Evolutionary conservation across 2,888 invertebrate species (phyloP), one percentile per base, ranked within the genome.

Genomic region (Lasioglossum malachurum): DNA sequence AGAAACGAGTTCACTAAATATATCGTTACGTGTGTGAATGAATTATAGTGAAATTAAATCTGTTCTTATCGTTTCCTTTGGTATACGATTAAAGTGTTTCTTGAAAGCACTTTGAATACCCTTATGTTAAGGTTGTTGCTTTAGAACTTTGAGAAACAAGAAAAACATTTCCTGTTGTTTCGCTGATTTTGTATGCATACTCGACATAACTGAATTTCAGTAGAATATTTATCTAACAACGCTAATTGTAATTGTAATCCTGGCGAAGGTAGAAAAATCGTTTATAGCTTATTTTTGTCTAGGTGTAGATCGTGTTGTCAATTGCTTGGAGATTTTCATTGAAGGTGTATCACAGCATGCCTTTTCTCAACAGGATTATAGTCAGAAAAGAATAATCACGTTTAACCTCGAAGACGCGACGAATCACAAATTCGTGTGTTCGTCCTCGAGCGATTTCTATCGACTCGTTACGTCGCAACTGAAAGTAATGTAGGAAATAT

Each of bases 291-390:
- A 83, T 83, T 80, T 81, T 82, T n/a, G 72, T 82, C 85, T 82
- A 75, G 64, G 46, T 76, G 82, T 83, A 80, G 84, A 86, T 82
- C 80, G 78, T 84, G 80, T 83, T 79, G 53, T 78, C 64, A 44
- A 82, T 76, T 76, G 75, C 71, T 75, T 82, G 35, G 81, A 76
- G 77, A 79, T 82, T 49, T 85, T 84, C 84, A 38, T 73, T 87
- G 86, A 88, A 88, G 78, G 76, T 85, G 80, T 90, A 90, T 88
- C 90, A 89, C 87, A 90, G 90, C 88, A 90, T 90, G 88, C 88
- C 89, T 89, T 90, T 90, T 90, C 88, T 89, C 88, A 80, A 75
- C 53, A 71, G 60, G 83, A 49, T 57, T 38, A 77, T 69, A 7
- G 75, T 35, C 60, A 31, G 71, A 46, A 78, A 81, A 71, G 69